phyloP scores from a whole-genome alignment of 1,140 invertebrate species.

The Sitophilus oryzae region DNA sequence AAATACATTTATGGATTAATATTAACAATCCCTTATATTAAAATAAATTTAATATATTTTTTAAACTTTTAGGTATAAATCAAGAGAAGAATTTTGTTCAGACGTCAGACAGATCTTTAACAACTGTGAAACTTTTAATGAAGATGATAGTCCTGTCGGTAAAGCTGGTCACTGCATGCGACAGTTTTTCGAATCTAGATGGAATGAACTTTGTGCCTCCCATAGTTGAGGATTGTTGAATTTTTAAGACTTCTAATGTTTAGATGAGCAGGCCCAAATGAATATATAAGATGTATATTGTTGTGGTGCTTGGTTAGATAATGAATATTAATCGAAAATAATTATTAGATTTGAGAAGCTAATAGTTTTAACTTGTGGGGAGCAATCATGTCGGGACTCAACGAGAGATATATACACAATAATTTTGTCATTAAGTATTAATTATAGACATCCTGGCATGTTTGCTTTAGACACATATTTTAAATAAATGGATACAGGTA shows the following conservation, averaged over 20 bases:
- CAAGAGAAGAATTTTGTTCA: conserved; percentile 78
- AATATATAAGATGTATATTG: conserved; percentile 11
- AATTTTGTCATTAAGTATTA: neutral
- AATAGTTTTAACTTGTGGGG: conserved; percentile 3
- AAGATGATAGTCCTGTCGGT: conserved; percentile 93
- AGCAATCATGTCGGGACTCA: conserved; percentile 4
- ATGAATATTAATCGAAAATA: conserved; percentile 1
- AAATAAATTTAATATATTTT: too few relatives aligned
- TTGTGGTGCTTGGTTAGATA: conserved; percentile 21
- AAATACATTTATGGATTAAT: too few relatives aligned
- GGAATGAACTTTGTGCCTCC: conserved; percentile 59
- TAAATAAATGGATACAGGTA: conserved; percentile 17
- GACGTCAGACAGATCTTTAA: conserved; percentile 91
- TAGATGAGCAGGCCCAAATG: neutral
- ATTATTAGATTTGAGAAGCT: neutral
- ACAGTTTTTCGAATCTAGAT: conserved; percentile 83
- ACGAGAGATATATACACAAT: neutral
- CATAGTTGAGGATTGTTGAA: conserved; percentile 40
- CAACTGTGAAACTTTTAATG: conserved; percentile 97
- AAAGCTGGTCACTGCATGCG: conserved; percentile 88
- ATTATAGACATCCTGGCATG: neutral
- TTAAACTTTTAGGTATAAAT: conserved; percentile 75
- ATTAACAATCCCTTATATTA: too few relatives aligned
- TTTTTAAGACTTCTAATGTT: conserved; percentile 1
- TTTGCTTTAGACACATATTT: neutral